phyloP scores from a whole-genome alignment of 2,113 vertebrate species.

The Poeciliopsis prolifica region DNA sequence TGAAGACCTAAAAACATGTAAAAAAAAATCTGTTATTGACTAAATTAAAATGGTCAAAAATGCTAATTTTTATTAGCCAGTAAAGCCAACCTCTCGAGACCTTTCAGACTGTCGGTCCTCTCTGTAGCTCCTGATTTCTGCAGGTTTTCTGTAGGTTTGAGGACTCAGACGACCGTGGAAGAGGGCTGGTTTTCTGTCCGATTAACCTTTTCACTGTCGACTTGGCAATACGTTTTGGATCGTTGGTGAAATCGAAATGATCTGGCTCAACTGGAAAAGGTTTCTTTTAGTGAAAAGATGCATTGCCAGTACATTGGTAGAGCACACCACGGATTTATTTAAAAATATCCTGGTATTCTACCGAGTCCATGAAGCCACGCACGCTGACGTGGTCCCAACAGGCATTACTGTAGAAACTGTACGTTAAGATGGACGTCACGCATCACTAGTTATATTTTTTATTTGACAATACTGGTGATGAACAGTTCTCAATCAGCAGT shows the following conservation, averaged over 20 bases:
- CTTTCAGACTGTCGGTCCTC: neutral
- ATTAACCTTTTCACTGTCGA: neutral
- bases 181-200: neutral
- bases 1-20: too few relatives aligned
- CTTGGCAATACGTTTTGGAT: neutral
- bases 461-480: neutral
- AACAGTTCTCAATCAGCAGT: neutral
- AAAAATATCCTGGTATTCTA: too few relatives aligned
- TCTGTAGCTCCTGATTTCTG: neutral
- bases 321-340: neutral
- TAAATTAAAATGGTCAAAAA: neutral
- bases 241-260: neutral
- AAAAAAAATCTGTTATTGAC: too few relatives aligned
- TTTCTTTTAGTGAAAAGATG: neutral
- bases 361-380: too few relatives aligned
- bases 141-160: neutral
- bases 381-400: too few relatives aligned
- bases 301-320: neutral
- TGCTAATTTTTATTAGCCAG: neutral
- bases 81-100: neutral
- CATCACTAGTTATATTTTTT: too few relatives aligned
- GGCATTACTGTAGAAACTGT: too few relatives aligned
- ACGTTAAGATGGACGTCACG: neutral
- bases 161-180: neutral
- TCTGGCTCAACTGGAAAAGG: too few relatives aligned